Evolutionary conservation across 2,888 invertebrate genomes (phyloP), one percentile per base, ranked within the genome.

Genomic region (Papilio elwesi): DNA sequence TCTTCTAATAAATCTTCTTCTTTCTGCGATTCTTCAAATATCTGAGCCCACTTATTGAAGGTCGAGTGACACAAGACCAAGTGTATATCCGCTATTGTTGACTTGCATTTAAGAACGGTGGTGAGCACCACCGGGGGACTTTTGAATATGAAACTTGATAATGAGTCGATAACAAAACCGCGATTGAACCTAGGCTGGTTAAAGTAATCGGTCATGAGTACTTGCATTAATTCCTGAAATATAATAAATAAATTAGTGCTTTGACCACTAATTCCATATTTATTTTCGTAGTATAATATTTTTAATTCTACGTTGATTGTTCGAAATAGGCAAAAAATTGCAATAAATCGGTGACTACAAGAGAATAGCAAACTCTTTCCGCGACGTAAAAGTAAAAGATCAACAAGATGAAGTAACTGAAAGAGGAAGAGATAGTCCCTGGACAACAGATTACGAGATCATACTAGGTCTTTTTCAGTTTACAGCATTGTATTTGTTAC

Each of bases 61-160:
- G 91, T 93, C 4, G 89, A 87, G 26, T 93, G 91, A 76, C 92
- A 91, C 9, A 93, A 75, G 13, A 93, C 79, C 1, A 93, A 82
- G 76, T 93, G 90, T 69, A 90, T 80, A 70, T 92, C 91, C 76
- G 82, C 76, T 76, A 93, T 89, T 10, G 74, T 80, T 36, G 76
- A 81, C 77, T 92, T 93, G 77, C 90, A 87, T 82, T 87, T 92
- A 9, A 93, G 82, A 36, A 90, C 70, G 13, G 90, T 88, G 0
- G 87, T 87, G 1, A 93, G 78, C 1, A 82, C 86, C 13, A 86
- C 70, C 8, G 87, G 76, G 4, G 92, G 88, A 75, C 76, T 87
- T 76, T 86, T 92, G 6, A 93, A 69, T 12, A 92, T 77, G 3
- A 85, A 78, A 78, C 93, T 93, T 49, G 87, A 86, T 55, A 93